Evolutionary conservation across 2,888 invertebrate genomes (phyloP).

Genomic region (Eupeodes luniger): DNA sequence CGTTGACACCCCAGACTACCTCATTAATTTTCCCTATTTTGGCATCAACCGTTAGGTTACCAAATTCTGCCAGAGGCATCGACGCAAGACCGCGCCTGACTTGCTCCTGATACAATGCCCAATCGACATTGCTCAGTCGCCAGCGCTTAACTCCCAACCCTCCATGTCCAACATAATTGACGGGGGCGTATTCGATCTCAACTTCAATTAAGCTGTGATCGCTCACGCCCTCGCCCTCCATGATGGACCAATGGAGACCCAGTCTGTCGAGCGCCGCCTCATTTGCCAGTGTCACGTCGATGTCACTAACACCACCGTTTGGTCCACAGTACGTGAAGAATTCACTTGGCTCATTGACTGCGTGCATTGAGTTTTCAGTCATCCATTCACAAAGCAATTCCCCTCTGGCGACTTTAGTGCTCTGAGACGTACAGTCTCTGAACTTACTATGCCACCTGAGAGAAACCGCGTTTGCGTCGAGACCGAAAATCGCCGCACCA

Average conservation of each 20-base stretch:
- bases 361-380: conserved; percentile 1
- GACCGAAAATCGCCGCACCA: conserved; percentile 5
- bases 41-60: neutral
- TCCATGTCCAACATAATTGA: no score
- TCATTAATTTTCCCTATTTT: neutral
- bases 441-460: conserved; percentile 57
- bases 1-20: conserved; percentile 20
- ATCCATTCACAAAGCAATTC: conserved; percentile 39
- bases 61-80: neutral
- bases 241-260: neutral
- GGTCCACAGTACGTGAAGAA: conserved; percentile 19
- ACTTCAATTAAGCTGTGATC: neutral
- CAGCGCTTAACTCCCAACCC: no score
- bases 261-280: neutral
- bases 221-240: neutral
- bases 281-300: neutral
- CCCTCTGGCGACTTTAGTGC: neutral
- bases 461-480: neutral
- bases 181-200: neutral
- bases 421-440: neutral
- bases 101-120: neutral
- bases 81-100: neutral
- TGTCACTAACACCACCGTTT: neutral
- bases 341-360: conserved; percentile 40
- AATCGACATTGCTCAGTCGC: neutral